A percentile compares a stretch with the other conserved stretches of the same genome.
phyloP scores from a whole-genome alignment of 2,888 invertebrate genomes.

The Ephialtes manifestator region DNA sequence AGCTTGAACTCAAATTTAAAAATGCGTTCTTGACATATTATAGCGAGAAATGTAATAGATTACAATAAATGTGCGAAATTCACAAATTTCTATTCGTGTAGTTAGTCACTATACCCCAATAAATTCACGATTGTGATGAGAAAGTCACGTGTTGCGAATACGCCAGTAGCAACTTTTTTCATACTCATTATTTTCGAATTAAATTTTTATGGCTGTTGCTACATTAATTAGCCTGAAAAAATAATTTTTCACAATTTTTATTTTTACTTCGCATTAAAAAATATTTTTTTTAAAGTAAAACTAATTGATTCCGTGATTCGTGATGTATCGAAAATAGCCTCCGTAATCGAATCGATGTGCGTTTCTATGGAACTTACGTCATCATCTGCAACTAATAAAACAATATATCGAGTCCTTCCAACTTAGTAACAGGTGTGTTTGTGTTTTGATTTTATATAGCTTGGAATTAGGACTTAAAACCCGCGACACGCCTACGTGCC shows the following conservation, averaged over 20 bases:
- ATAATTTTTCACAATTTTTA: background rate
- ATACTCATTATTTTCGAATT: too few relatives aligned
- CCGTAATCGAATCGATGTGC: constrained; percentile 14
- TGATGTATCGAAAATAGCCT: background rate
- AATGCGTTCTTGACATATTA: too few relatives aligned
- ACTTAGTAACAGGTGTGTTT: constrained; percentile 6
- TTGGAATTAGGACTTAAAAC: constrained; percentile 51
- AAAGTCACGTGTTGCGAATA: too few relatives aligned
- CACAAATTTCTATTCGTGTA: too few relatives aligned
- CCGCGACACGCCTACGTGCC: constrained; percentile 33
- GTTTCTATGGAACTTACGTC: constrained; percentile 47
- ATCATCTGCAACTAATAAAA: constrained; percentile 10
- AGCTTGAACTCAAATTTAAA: too few relatives aligned
- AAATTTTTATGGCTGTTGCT: too few relatives aligned
- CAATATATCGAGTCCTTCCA: background rate
- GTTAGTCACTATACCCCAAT: too few relatives aligned
- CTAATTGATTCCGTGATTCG: background rate
- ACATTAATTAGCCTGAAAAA: too few relatives aligned
- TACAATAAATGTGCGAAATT: too few relatives aligned
- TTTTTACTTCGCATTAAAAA: background rate
- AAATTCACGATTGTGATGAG: too few relatives aligned
- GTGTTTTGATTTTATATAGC: constrained; percentile 22
- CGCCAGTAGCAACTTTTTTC: too few relatives aligned
- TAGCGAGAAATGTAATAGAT: too few relatives aligned
- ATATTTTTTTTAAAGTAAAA: background rate